Base-by-base conservation (phyloP, 2,888 invertebrate genomes). In the Serripes groenlandicus region DNA sequence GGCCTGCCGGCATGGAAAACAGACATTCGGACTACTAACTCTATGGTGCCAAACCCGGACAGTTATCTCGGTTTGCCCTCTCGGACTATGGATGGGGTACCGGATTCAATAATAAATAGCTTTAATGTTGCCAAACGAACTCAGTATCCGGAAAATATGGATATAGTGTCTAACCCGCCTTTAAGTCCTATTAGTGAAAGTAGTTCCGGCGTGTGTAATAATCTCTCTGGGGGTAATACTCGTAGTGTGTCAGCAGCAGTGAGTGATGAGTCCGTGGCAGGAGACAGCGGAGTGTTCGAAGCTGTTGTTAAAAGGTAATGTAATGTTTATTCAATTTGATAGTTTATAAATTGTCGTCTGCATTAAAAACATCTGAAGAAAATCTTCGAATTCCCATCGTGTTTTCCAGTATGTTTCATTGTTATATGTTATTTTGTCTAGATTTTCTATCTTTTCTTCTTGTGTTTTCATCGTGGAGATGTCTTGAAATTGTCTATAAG, bases 251-350 rank as follows among this genome's bases (percentile, higher is more conserved):
- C 98, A 28, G 98, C 99, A 54, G 98, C 99, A 49, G 98, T 98
- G 26, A 98, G 98, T 94, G 98, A 99, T 94, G 99, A 99, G 94
- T 98, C 98, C 64, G 98, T 99, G 81, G 98, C 99, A 60, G 99
- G 99, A 0, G 95, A 95, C 86, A 95, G 94, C 82, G 95, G 95
- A 4, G 95, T 95, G 18, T 95, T 94, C 89, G 95, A 95, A 78
- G 94, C 95, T 37, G 93, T 94, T 56, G 91, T 93, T 64, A 94
- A 94, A 89, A 92, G 94, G 93, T 94, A n/a, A n/a, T n/a, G n/a
- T n/a, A n/a, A n/a, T n/a, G n/a, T n/a, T n/a, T n/a, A n/a, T n/a
- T n/a, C n/a, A n/a, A n/a, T n/a, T n/a, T n/a, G n/a, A n/a, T n/a
- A n/a, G n/a, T n/a, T n/a, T n/a, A n/a, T n/a, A n/a, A n/a, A n/a